Percentiles rank a stretch among this genome's conserved stretches.
Evolutionary conservation across 1,140 invertebrate species (phyloP).

Genomic region (Potamilus streckersoni): DNA sequence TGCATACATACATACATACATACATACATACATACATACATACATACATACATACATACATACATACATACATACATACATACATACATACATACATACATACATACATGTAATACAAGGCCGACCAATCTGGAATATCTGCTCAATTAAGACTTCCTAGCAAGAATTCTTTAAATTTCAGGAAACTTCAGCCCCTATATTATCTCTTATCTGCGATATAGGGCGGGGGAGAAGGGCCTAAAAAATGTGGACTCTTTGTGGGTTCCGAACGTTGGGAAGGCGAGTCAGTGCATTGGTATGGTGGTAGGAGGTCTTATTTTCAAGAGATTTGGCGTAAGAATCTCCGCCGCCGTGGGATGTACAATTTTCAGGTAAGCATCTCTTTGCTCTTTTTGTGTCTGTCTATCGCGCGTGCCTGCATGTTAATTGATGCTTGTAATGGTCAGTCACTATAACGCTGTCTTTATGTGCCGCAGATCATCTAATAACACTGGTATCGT

Average conservation of each 20-base stretch:
- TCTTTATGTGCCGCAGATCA: too few relatives aligned
- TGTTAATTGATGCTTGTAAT: too few relatives aligned
- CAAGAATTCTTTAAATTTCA: neutral
- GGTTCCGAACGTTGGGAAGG: neutral
- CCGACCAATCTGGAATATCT: too few relatives aligned
- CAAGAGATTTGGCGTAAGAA: constrained; percentile 8
- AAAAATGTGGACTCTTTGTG: constrained; percentile 16
- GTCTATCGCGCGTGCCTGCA: too few relatives aligned
- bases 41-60: constrained; percentile 3
- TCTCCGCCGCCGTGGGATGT: constrained; percentile 4
- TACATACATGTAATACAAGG: neutral
- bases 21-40: constrained; percentile 7
- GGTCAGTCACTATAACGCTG: too few relatives aligned
- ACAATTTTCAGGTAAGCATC: constrained; percentile 13
- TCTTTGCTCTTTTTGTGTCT: too few relatives aligned
- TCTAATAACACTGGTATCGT: too few relatives aligned
- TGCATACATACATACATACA: neutral
- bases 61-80: constrained; percentile 8
- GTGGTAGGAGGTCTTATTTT: constrained; percentile 2
- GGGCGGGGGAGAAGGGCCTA: constrained; percentile 1
- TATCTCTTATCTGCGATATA: constrained; percentile 20
- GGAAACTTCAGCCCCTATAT: constrained; percentile 25
- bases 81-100: constrained; percentile 13
- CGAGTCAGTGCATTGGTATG: constrained; percentile 9
- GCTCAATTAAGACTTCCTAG: too few relatives aligned